These are phyloP conservation scores for Lydus trimaculatus DNA, from an alignment of 2,888 invertebrate species.

Conservation along the genomic window DNA sequence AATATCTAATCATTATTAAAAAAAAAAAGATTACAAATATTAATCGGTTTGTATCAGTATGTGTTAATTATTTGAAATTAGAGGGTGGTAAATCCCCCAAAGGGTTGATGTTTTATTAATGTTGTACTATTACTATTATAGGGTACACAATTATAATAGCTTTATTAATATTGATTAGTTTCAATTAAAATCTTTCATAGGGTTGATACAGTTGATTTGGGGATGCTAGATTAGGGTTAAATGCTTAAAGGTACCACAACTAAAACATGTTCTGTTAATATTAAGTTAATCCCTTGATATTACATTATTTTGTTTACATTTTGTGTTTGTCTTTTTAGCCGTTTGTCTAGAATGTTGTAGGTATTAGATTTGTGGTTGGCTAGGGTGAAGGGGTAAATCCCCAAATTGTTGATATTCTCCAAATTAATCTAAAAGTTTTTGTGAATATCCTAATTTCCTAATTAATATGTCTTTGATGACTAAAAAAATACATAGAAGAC, in stretches of 20 bases:
- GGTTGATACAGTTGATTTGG: slow-evolving; percentile 35
- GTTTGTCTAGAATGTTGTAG: not conserved
- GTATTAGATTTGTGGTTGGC: not conserved
- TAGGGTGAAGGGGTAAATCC: not conserved
- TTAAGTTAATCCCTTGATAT: slow-evolving; percentile 47
- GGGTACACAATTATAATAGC: slow-evolving; percentile 45
- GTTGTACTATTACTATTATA: slow-evolving; percentile 21
- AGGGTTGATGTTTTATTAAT: not conserved
- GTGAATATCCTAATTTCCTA: no score
- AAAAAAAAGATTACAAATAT: not conserved
- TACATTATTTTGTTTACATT: slow-evolving; percentile 25
- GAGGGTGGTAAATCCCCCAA: not conserved
- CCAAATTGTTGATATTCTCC: not conserved
- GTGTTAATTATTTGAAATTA: not conserved
- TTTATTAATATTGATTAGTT: slow-evolving; percentile 59
- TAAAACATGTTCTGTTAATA: slow-evolving; percentile 55
- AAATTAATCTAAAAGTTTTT: no score
- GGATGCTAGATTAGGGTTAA: slow-evolving; percentile 40
- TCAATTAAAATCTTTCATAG: slow-evolving; percentile 54
- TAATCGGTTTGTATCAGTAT: not conserved
- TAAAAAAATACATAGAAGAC: no score
- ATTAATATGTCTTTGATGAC: no score
- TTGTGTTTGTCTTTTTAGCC: slow-evolving; percentile 22
- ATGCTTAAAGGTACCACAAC: slow-evolving; percentile 53
- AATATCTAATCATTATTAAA: not conserved